A percentile compares a stretch with the other conserved stretches of the same genome.
Evolutionary conservation across 2,113 vertebrate genomes (phyloP).

Genomic region (human (Homo sapiens)): GRCh38 chr4:148072001-148072500

Average conservation of each 20-base stretch:
- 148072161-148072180: not conserved
- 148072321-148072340: not conserved
- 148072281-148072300: not conserved
- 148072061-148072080: conserved; percentile 98
- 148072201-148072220: not conserved
- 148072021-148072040: conserved; percentile 96
- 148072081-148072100: conserved; percentile 61
- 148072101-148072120: conserved; percentile 92
- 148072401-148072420: rapidly evolving
- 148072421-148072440: not conserved
- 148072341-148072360: not conserved
- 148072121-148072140: conserved; percentile 79
- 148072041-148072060: conserved; percentile 96
- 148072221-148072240: not conserved
- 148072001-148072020: conserved; percentile 98
- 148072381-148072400: too few species aligned
- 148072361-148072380: rapidly evolving
- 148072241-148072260: not conserved
- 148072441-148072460: not conserved
- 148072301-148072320: not conserved
- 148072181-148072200: conserved; percentile 61
- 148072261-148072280: not conserved
- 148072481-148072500: not conserved
- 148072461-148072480: not conserved
- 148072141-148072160: conserved; percentile 59